A percentile compares a stretch with the other conserved stretches of the same genome.
Conservation (phyloP, 1,140 invertebrate genomes). For the Rhopalosiphum padi region DNA sequence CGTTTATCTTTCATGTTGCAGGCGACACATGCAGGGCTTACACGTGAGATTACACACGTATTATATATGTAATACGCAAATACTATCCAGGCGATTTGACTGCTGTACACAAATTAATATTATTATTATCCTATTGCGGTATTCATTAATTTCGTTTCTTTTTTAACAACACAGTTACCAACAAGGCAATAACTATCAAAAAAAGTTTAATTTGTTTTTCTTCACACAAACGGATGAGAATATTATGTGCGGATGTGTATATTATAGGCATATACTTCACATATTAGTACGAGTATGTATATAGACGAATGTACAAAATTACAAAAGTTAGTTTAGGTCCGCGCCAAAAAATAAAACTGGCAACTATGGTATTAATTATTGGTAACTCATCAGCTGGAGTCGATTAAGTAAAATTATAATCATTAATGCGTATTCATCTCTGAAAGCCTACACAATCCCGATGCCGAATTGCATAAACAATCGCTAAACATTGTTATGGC, state of each 20-base stretch:
- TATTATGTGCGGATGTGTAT: too few species aligned
- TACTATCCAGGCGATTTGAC: background rate
- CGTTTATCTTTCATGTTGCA: background rate
- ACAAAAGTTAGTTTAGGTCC: background rate
- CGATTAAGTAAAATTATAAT: background rate
- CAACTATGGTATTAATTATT: background rate
- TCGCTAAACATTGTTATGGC: background rate
- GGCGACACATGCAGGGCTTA: background rate
- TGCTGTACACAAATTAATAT: background rate
- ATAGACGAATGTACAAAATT: too few species aligned
- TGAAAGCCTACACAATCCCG: background rate
- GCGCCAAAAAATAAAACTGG: background rate
- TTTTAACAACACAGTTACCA: background rate
- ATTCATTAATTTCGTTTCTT: background rate
- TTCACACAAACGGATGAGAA: too few species aligned
- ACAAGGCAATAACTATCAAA: background rate
- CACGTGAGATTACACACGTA: background rate
- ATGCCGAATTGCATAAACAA: background rate
- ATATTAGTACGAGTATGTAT: background rate
- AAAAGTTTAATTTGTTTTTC: background rate
- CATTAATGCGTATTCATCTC: background rate
- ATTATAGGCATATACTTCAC: too few species aligned
- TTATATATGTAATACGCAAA: background rate
- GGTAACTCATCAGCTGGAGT: background rate
- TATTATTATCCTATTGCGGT: background rate